Conservation (phyloP, 2,888 invertebrate species). For the Brenthis ino region DNA sequence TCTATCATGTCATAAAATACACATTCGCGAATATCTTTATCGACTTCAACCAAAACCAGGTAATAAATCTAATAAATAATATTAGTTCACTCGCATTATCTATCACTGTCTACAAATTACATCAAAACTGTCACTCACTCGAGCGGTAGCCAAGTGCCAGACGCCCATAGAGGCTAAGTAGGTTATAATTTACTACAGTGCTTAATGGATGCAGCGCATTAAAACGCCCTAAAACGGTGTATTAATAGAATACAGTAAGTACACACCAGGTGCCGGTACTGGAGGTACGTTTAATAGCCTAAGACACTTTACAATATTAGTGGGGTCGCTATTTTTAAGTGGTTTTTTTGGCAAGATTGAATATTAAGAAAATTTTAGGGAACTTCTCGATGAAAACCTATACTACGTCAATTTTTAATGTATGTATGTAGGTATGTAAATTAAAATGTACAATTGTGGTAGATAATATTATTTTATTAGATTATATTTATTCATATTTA, state of each 20-base stretch:
- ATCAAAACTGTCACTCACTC: slow-evolving; percentile 47
- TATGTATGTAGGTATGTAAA: no score
- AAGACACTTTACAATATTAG: slow-evolving; percentile 55
- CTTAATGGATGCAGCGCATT: slow-evolving; percentile 78
- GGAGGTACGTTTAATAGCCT: slow-evolving; percentile 66
- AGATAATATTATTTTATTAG: no score
- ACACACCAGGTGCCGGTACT: slow-evolving; percentile 65
- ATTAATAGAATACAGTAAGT: slow-evolving; percentile 71
- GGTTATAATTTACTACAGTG: slow-evolving; percentile 73
- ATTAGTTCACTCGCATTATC: slow-evolving; percentile 29
- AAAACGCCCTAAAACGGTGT: slow-evolving; percentile 71
- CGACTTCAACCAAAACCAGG: slow-evolving; percentile 11
- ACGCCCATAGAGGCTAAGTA: slow-evolving; percentile 60
- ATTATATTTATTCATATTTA: no score
- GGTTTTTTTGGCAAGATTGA: slow-evolving; percentile 13
- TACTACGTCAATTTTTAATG: no score
- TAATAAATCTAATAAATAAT: slow-evolving; percentile 27
- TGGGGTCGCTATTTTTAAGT: slow-evolving; percentile 35
- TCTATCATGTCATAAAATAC: slow-evolving; percentile 6
- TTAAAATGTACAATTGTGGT: no score
- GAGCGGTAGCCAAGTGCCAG: slow-evolving; percentile 58
- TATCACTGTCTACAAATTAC: slow-evolving; percentile 43
- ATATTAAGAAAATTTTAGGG: slow-evolving; percentile 2
- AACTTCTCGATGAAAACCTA: not conserved
- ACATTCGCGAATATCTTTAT: slow-evolving; percentile 8